Evolutionary conservation across 2,888 invertebrate genomes (phyloP), one percentile per base, ranked within the genome.

Genomic region (Branchipolynoe longqiensis): DNA sequence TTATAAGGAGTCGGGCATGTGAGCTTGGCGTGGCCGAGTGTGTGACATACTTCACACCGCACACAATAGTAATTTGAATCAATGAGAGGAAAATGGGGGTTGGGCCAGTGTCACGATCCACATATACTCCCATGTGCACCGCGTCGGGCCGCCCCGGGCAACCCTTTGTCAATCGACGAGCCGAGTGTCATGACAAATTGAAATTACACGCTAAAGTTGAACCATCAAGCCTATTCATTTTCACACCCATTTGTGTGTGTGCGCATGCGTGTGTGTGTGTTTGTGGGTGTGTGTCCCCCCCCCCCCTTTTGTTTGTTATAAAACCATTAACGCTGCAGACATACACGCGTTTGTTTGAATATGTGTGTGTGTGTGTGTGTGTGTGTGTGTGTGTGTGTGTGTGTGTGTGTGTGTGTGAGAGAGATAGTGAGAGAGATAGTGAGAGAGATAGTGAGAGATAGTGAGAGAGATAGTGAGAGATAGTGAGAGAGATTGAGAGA

Each of bases 191-290:
- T 78, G 78, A 78, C 54, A 78, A 78, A 78, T 78, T 54, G 78
- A 78, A 78, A 41, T 78, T 78, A 78, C 78, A 78, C 48, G 78
- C 78, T 78, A 78, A 78, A 78, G 41, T 78, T 78, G 78, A 48
- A 78, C 48, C 78, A 78, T 48, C 78, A 78, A 48, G 48, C 78
- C 78, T 31, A 78, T 78, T 78, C 41, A 78, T 78, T 78, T 78
- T 48, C 78, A 54, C 48, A 28, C 78, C 28, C 31, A 31, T 78
- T 78, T 78, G 31, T n/a, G n/a, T n/a, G n/a, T n/a, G n/a, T n/a
- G n/a, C n/a, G n/a, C n/a, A n/a, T n/a, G n/a, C n/a, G n/a, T n/a
- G n/a, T n/a, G n/a, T n/a, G n/a, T n/a, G n/a, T n/a, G n/a, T n/a
- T n/a, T n/a, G n/a, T n/a, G n/a, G n/a, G n/a, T n/a, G n/a, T n/a